phyloP scores from a whole-genome alignment of 2,888 invertebrate genomes.

The Andrena marginata region DNA sequence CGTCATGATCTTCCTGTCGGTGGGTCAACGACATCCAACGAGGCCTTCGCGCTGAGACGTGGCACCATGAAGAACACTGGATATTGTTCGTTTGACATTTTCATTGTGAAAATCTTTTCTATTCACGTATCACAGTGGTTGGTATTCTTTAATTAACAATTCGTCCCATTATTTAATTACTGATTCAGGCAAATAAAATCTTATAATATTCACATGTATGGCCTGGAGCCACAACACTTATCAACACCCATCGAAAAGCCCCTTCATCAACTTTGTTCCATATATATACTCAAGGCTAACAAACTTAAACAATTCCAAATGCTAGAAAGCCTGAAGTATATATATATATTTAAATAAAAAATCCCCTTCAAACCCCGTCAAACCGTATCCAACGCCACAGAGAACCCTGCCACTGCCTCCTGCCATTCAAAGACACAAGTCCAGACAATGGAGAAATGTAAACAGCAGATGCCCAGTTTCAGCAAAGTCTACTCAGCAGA shows the following conservation, averaged over 20 bases:
- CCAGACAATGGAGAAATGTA: background rate
- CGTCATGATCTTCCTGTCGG: slow-evolving; percentile 72
- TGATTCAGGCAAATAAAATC: too few species aligned
- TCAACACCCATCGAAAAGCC: background rate
- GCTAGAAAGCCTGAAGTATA: too few species aligned
- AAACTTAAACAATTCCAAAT: too few species aligned
- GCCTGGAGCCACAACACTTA: background rate
- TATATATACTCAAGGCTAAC: background rate
- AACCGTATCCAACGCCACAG: too few species aligned
- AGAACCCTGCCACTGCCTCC: too few species aligned
- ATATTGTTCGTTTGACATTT: slow-evolving; percentile 3
- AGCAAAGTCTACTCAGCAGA: slow-evolving; percentile 34
- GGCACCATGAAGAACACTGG: slow-evolving; percentile 15
- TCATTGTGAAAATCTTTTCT: background rate
- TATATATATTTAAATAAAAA: background rate
- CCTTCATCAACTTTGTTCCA: background rate
- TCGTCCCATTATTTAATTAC: too few species aligned
- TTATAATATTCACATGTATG: too few species aligned
- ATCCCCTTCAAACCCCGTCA: background rate
- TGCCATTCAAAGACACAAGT: background rate
- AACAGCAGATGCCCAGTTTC: background rate
- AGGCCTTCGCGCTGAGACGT: slow-evolving; percentile 37
- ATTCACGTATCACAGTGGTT: background rate
- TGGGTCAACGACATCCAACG: slow-evolving; percentile 64
- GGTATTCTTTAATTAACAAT: too few species aligned